These are phyloP conservation scores for Drosophila jambulina DNA, from an alignment of 1,140 invertebrate species.

Conservation along the genomic window DNA sequence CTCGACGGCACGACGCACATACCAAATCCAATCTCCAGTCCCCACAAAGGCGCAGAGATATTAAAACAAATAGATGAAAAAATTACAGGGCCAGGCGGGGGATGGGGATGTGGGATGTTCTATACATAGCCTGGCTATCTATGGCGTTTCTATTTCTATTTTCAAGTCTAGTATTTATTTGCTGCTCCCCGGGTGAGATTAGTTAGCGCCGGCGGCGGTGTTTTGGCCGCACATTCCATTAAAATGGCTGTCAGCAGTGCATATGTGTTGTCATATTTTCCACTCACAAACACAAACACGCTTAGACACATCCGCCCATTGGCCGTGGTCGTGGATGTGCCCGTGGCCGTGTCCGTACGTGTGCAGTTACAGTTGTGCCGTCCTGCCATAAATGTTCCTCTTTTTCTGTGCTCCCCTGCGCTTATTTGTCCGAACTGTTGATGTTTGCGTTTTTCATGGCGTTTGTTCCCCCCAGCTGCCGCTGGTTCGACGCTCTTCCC, in stretches of 20 bases:
- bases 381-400: constrained; percentile 70
- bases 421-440: constrained; percentile 80
- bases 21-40: constrained; percentile 53
- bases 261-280: constrained; percentile 80
- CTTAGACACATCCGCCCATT: constrained; percentile 28
- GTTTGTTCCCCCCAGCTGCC: constrained; percentile 38
- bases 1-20: constrained; percentile 69
- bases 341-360: constrained; percentile 41
- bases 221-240: constrained; percentile 75
- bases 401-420: constrained; percentile 39
- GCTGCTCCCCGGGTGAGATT: constrained; percentile 36
- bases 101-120: background rate
- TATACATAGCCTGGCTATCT: constrained; percentile 19
- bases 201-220: constrained; percentile 37
- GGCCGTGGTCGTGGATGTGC: background rate
- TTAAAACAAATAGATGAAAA: constrained; percentile 64
- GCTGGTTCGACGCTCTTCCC: constrained; percentile 59
- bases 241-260: constrained; percentile 80
- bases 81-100: constrained; percentile 11
- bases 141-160: constrained; percentile 44
- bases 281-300: constrained; percentile 24
- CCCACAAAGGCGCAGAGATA: constrained; percentile 43
- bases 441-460: constrained; percentile 79
- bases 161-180: constrained; percentile 47
- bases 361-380: constrained; percentile 67